A percentile compares a stretch with the other conserved stretches of the same genome.
Conservation (phyloP, 1,140 invertebrate species). For the Steinernema feltiae region DNA sequence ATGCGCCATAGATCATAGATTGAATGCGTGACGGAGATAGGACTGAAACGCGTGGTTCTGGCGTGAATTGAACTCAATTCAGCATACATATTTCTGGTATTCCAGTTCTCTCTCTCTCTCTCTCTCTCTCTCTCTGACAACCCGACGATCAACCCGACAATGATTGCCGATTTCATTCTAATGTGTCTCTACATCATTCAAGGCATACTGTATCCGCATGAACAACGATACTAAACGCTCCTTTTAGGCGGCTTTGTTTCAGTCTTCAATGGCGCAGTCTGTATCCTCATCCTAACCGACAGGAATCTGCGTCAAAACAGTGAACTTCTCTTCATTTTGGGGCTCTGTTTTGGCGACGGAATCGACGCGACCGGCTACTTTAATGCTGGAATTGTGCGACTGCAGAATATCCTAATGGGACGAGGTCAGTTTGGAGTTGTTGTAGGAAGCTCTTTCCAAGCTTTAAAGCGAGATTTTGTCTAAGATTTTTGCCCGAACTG, state of each 20-base stretch:
- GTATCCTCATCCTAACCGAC: not conserved
- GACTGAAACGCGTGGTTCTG: too few species aligned
- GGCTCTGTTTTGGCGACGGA: not conserved
- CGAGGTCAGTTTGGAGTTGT: too few species aligned
- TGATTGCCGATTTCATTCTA: not conserved
- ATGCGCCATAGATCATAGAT: too few species aligned
- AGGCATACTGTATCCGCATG: not conserved
- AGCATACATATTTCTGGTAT: too few species aligned
- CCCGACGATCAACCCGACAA: too few species aligned
- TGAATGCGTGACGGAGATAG: too few species aligned
- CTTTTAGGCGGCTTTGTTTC: not conserved
- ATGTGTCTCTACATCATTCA: not conserved
- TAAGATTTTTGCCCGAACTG: too few species aligned
- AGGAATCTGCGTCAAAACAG: not conserved
- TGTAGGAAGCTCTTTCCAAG: too few species aligned
- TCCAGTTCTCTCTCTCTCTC: too few species aligned
- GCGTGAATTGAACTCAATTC: too few species aligned
- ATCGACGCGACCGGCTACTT: not conserved
- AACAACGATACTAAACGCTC: not conserved
- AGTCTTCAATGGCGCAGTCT: not conserved
- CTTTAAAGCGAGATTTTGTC: too few species aligned
- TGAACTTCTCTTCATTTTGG: not conserved
- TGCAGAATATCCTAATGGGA: not conserved
- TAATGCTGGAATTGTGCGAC: slow-evolving; percentile 3
- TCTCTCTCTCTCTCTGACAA: too few species aligned